Evolutionary conservation across 2,113 vertebrate genomes (phyloP), one percentile per base, ranked within the genome.

Genomic region (Anser brachyrhynchus): DNA sequence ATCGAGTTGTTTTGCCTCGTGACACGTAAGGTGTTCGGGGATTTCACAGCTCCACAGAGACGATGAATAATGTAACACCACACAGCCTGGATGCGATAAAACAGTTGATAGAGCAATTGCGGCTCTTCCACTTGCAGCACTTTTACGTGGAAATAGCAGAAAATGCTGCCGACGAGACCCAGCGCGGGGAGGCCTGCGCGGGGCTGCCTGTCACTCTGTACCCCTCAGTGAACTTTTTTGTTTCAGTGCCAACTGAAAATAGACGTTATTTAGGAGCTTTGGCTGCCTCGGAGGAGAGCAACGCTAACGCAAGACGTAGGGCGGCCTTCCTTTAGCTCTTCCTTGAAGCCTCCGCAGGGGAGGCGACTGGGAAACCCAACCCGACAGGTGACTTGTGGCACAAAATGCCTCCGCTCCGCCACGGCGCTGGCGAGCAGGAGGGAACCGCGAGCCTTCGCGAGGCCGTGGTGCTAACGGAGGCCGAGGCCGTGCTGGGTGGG

Each of bases 181-280:
- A 41, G 17, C 10, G 3, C 11, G 14, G 13, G 49, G 5, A 35
- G 17, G 35, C 49, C n/a, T 61, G 61, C 0, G 1, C 7, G 39
- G 73, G 44, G 49, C 20, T 4, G 0, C 11, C 13, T 13, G 1
- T 31, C 15, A 7, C 22, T 31, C 37, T 1, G 0, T 3, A 3
- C 25, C 1, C 10, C 52, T 29, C 4, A 6, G 18, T 31, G 23
- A 69, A 17, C 37, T 52, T 33, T 61, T 21, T 43, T 21, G 0
- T 7, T 4, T 21, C 1, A 9, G 22, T 20, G 37, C 28, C 41
- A 31, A 52, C 8, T 26, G 17, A 10, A 62, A 55, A 25, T 22
- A 62, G 61, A 25, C 20, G 5, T 4, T 4, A 0, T 33, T 33
- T 19, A 20, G 17, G 65, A 22, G 31, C 20, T 43, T 44, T 33